A percentile compares a stretch with the other conserved stretches of the same genome.
These are phyloP conservation scores for Artemia franciscana DNA, from an alignment of 1,140 invertebrate genomes.

Conservation along the genomic window DNA sequence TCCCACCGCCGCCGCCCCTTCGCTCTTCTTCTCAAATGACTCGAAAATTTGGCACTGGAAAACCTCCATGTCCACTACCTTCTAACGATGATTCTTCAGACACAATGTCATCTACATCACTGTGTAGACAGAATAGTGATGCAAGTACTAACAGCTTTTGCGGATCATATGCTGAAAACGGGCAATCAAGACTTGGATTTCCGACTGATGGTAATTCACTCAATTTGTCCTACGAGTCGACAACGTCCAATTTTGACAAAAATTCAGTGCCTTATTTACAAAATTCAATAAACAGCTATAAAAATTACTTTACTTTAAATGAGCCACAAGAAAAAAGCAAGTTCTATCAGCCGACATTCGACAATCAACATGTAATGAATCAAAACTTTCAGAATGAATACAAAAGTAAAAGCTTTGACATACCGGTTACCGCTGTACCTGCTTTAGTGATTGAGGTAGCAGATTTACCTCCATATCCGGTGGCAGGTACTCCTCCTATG, in stretches of 20 bases:
- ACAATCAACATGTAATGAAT: neutral
- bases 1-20: slow-evolving; percentile 58
- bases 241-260: slow-evolving; percentile 35
- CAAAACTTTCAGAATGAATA: neutral
- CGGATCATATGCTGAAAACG: neutral
- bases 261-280: slow-evolving; percentile 6
- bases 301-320: neutral
- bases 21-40: slow-evolving; percentile 61
- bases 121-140: neutral
- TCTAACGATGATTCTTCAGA: slow-evolving; percentile 15
- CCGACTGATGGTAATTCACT: neutral
- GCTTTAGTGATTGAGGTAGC: neutral
- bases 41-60: slow-evolving; percentile 20
- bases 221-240: slow-evolving; percentile 50
- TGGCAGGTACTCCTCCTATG: slow-evolving; percentile 38
- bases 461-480: slow-evolving; percentile 41
- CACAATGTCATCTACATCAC: neutral
- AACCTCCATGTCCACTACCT: slow-evolving; percentile 25
- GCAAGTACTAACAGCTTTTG: neutral
- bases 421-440: neutral
- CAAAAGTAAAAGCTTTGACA: neutral
- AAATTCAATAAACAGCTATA: neutral
- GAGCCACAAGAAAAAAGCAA: neutral
- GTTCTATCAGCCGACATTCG: neutral
- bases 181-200: neutral